Evolutionary conservation across 2,888 invertebrate genomes (phyloP).

Genomic region (Glaucopsyche alexis): DNA sequence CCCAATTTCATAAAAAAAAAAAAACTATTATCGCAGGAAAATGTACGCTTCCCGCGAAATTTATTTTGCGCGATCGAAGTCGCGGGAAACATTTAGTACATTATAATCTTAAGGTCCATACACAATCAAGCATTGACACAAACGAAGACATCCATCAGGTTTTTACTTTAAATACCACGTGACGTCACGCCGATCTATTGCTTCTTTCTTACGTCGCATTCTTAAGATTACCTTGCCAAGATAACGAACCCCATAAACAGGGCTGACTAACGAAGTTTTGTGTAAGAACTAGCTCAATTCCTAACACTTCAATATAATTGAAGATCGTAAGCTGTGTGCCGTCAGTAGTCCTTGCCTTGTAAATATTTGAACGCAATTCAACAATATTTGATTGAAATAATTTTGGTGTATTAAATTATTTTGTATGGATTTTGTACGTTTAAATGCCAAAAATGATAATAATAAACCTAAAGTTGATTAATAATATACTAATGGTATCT

Average conservation of each 20-base stretch:
- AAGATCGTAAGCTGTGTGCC: not conserved
- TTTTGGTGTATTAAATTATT: too few relatives aligned
- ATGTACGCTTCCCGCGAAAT: too few relatives aligned
- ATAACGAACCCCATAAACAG: slow-evolving; percentile 20
- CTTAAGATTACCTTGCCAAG: slow-evolving; percentile 18
- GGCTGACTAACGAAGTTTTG: slow-evolving; percentile 1
- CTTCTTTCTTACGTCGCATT: not conserved
- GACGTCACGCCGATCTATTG: not conserved
- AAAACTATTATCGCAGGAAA: too few relatives aligned
- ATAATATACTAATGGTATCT: too few relatives aligned
- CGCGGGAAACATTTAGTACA: too few relatives aligned
- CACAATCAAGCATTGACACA: not conserved
- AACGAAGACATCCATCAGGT: not conserved
- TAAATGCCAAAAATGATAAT: too few relatives aligned
- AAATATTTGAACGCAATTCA: not conserved
- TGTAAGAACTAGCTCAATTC: not conserved
- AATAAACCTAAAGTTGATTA: too few relatives aligned
- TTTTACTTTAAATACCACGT: slow-evolving; percentile 1
- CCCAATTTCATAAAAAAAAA: too few relatives aligned
- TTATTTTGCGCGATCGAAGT: too few relatives aligned
- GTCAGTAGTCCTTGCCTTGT: not conserved
- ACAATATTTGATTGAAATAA: too few relatives aligned
- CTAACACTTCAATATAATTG: not conserved
- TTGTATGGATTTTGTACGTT: too few relatives aligned
- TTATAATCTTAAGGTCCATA: too few relatives aligned